phyloP scores from a whole-genome alignment of 2,888 invertebrate genomes.

The Mystacides longicornis region DNA sequence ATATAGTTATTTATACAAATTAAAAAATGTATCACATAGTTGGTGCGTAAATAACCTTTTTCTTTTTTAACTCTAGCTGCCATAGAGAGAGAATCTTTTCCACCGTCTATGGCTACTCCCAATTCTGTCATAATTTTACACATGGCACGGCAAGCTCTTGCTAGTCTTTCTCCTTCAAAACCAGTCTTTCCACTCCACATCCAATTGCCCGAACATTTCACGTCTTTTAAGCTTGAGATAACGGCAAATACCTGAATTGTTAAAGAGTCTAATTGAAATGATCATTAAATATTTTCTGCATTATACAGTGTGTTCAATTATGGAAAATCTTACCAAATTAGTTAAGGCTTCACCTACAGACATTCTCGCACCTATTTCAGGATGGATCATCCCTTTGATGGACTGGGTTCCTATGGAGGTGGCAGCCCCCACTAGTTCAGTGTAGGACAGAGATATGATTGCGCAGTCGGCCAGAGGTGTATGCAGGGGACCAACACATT shows the following conservation, averaged over 20 bases:
- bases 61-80: constrained; percentile 74
- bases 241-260: constrained; percentile 52
- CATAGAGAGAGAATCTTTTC: constrained; percentile 97
- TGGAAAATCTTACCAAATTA: constrained; percentile 79
- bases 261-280: neutral
- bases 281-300: neutral
- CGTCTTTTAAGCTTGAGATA: constrained; percentile 65
- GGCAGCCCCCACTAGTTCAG: constrained; percentile 77
- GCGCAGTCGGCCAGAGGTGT: constrained; percentile 94
- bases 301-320: too few species aligned
- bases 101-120: constrained; percentile 88
- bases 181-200: constrained; percentile 99
- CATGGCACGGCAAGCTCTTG: constrained; percentile 82
- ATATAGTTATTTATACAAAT: too few species aligned
- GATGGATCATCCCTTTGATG: constrained; percentile 79
- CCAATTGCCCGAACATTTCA: constrained; percentile 99
- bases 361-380: constrained; percentile 85
- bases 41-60: constrained; percentile 35
- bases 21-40: too few species aligned
- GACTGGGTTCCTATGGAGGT: constrained; percentile 97
- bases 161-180: constrained; percentile 84
- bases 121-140: constrained; percentile 74
- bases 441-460: constrained; percentile 79
- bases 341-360: constrained; percentile 91
- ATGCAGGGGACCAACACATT: constrained; percentile 95